Base-by-base conservation (phyloP, 2,113 vertebrate genomes). In the Jacana jacana region DNA sequence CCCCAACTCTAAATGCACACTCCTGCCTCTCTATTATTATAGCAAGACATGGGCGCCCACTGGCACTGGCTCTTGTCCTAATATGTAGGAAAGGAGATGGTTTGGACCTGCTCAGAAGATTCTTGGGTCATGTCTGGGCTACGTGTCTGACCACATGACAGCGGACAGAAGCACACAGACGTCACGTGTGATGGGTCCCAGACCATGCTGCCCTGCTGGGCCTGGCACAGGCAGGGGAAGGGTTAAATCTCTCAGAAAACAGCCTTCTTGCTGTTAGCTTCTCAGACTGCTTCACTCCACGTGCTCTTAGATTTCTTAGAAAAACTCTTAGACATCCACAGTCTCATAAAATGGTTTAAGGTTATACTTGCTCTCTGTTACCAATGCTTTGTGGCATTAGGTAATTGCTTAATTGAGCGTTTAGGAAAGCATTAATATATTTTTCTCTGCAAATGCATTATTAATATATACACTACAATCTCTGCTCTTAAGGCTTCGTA, bases 391-490 rank as follows among this genome's bases (percentile, higher is more conserved):
- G 54, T 78, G 72, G 82, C 72, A 88, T 63, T 86, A 83, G 80
- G 46, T 63, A 93, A 90, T 94, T 91, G 86, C 80, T 97, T 96
- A 94, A 93, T 51, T 77, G 88, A 94, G 72, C 72, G 91, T 88
- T 95, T 68, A 88, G 69, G 82, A 92, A 89, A 64, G 76, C 88
- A 96, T 92, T 93, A 93, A 90, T 63, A 28, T 63, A 54, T 82
- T 93, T 95, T 96, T 90, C 60, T 91, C 81, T 96, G 80, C 42
- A 72, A 89, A 94, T 92, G 86, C 94, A 93, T 94, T 93, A 94
- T 90, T 96, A 91, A 96, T 95, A 88, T 39, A 81, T 63, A 77
- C 42, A 90, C 63, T 91, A 78, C 68, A 90, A 80, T 77, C 54
- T 88, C 63, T 70, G 60, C 86, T 93, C 58, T 92, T 94, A 88